These are phyloP conservation scores for Parthenolecanium corni DNA, from an alignment of 2,888 invertebrate genomes.

Conservation along the genomic window DNA sequence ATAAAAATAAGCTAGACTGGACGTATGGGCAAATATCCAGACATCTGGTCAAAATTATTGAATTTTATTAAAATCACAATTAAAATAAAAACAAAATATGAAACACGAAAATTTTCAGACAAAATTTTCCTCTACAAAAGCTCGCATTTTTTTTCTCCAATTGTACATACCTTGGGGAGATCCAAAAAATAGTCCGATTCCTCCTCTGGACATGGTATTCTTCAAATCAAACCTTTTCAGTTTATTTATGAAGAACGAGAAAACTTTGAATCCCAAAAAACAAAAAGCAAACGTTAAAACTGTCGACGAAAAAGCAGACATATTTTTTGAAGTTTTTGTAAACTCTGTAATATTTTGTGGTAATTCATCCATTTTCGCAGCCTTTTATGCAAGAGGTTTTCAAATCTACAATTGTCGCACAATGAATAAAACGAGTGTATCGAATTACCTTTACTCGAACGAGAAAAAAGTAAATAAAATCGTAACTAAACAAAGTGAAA, in stretches of 20 bases:
- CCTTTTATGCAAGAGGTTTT: too few relatives aligned
- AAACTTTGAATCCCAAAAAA: not conserved
- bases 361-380: too few relatives aligned
- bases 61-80: too few relatives aligned
- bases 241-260: not conserved
- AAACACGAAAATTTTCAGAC: not conserved
- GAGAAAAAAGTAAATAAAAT: too few relatives aligned
- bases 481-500: too few relatives aligned
- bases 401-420: too few relatives aligned
- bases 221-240: not conserved
- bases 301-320: not conserved
- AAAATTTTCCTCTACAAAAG: not conserved
- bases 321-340: not conserved
- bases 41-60: too few relatives aligned
- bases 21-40: too few relatives aligned
- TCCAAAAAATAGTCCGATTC: constrained; percentile 6
- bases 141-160: not conserved
- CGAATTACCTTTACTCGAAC: too few relatives aligned
- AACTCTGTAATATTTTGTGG: constrained; percentile 34
- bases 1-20: too few relatives aligned
- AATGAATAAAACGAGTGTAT: too few relatives aligned
- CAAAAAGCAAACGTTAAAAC: not conserved
- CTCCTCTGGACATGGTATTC: not conserved
- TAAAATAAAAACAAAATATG: not conserved
- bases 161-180: constrained; percentile 1